Percentiles rank a stretch among this genome's conserved stretches.
Conservation (phyloP, 2,888 invertebrate genomes). For the Halictus ligatus region DNA sequence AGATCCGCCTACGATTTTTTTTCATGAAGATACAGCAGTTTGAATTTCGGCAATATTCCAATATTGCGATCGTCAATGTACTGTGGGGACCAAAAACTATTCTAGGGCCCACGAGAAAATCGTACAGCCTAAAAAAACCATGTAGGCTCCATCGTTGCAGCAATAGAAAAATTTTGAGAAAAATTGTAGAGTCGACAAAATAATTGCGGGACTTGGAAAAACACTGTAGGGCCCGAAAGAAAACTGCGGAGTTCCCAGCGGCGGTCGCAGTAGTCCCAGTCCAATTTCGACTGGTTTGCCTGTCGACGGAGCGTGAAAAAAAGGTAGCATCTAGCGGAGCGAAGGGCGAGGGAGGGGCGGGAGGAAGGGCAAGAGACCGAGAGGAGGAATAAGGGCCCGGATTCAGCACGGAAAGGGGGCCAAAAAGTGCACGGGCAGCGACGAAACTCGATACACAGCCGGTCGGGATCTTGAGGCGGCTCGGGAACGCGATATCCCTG, state of each 20-base stretch:
- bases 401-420: conserved; percentile 32
- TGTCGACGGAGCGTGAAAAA: conserved; percentile 65
- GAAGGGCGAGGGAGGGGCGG: too few relatives aligned
- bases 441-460: conserved; percentile 80
- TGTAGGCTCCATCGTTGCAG: fast-evolving
- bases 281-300: conserved; percentile 53
- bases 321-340: conserved; percentile 1
- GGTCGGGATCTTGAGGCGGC: conserved; percentile 70
- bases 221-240: background rate
- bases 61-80: background rate
- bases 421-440: conserved; percentile 67
- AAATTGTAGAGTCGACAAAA: background rate
- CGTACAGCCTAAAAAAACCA: background rate
- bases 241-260: background rate
- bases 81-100: background rate
- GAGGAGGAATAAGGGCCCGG: conserved; percentile 1
- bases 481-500: conserved; percentile 83
- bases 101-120: background rate
- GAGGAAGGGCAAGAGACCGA: background rate
- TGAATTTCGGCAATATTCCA: background rate
- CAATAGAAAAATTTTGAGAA: background rate
- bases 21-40: background rate
- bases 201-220: background rate
- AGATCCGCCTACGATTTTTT: background rate
- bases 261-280: conserved; percentile 29